phyloP scores from a whole-genome alignment of 2,113 vertebrate genomes.

The Candoia aspera region DNA sequence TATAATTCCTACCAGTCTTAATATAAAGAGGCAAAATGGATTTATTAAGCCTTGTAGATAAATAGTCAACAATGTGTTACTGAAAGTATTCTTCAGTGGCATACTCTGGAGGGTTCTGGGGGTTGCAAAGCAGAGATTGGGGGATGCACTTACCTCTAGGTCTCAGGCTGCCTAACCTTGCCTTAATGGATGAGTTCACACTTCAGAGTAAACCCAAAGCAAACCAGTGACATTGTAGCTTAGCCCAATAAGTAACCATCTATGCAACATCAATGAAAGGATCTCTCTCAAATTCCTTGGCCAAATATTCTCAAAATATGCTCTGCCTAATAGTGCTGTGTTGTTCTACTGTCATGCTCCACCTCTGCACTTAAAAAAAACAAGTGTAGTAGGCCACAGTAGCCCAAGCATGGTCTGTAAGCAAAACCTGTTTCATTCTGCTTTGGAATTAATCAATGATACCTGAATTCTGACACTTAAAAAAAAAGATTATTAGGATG shows the following conservation, averaged over 20 bases:
- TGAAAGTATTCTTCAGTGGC: neutral
- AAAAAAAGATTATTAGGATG: conserved; percentile 4
- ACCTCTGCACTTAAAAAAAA: neutral
- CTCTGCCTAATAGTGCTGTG: neutral
- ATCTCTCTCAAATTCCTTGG: neutral
- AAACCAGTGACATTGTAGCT: neutral
- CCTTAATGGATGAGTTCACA: neutral
- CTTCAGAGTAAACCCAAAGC: neutral
- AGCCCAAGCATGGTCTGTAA: neutral
- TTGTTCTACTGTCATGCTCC: neutral
- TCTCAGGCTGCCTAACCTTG: neutral
- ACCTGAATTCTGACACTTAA: neutral
- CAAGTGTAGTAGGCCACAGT: neutral
- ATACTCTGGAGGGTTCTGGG: neutral
- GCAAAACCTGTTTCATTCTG: neutral
- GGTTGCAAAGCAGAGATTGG: neutral
- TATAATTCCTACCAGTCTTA: neutral
- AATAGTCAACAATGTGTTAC: neutral
- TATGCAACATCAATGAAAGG: neutral
- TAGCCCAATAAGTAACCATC: neutral
- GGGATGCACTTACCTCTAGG: neutral
- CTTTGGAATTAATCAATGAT: neutral
- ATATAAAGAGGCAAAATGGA: neutral
- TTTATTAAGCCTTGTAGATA: neutral
- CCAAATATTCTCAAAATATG: neutral